Evolutionary conservation across 2,888 invertebrate species (phyloP), one percentile per base, ranked within the genome.

Genomic region (Thera obeliscata): DNA sequence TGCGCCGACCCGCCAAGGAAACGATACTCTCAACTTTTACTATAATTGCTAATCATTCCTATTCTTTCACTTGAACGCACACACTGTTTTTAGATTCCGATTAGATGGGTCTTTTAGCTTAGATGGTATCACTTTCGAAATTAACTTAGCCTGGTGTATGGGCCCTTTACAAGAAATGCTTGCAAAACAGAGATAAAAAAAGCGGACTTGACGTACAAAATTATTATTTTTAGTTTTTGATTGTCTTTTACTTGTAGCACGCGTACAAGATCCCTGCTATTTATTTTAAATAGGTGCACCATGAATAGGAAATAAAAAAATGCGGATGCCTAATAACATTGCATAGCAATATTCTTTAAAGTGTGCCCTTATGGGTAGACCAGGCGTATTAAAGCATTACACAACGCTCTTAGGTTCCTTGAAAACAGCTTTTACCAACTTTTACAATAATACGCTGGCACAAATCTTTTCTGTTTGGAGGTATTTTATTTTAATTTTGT

Each of bases 41-140:
- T 66, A 63, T 73, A 75, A 75, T 73, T 72, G 73, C 70, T 73
- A 70, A 72, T 72, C 69, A 63, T 49, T 64, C 56, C 8, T 55
- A 57, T 43, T 69, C 49, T 65, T 61, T 56, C 65, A 41, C 67
- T 70, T 38, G 58, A 56, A 63, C 59, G 55, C 66, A 69, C 65
- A 67, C 59, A 52, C 41, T 52, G 64, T 33, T 64, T 66, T 56
- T 43, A 55, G 7, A 35, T 11, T 36, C 55, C 36, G 8, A 52
- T 52, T 8, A 12, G n/a, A 50, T n/a, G 4, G 48, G n/a, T 49
- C 12, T 50, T 50, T 22, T 7, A 50, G 50, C 8, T 5, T 22
- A 49, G 49, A 49, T 22, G 22, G 22, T 22, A 22, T 22, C 22
- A 22, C 22, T 22, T 22, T 22, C 22, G 0, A 22, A 22, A 22